Conservation (phyloP, 2,888 invertebrate species). For the Eupelmus urozonus region DNA sequence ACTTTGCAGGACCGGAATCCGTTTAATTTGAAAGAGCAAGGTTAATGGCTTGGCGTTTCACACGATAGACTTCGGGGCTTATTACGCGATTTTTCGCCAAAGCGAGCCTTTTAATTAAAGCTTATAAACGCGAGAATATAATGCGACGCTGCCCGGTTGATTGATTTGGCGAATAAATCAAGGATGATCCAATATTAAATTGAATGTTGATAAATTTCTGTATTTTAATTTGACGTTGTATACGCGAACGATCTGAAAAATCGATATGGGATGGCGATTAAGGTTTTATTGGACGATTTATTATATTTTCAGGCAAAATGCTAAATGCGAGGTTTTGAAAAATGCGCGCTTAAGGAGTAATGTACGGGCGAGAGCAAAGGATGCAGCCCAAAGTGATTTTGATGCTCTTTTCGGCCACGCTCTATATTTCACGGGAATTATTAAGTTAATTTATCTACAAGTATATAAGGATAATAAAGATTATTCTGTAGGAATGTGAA, state of each 20-base stretch:
- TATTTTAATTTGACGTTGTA: conserved; percentile 18
- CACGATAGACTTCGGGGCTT: conserved; percentile 5
- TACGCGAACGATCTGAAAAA: conserved; percentile 16
- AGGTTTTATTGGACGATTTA: conserved; percentile 8
- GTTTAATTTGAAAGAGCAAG: no score
- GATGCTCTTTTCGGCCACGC: no score
- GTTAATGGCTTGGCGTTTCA: background rate
- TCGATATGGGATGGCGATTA: conserved; percentile 18
- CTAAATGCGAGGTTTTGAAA: conserved; percentile 8
- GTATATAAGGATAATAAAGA: no score
- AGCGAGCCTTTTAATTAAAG: conserved; percentile 10
- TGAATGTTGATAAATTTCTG: conserved; percentile 35
- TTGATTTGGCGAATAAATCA: conserved; percentile 34
- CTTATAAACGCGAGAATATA: background rate
- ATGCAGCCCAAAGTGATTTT: no score
- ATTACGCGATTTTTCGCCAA: conserved; percentile 19
- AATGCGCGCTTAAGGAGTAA: background rate
- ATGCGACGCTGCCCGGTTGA: background rate
- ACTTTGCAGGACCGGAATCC: no score
- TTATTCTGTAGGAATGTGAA: no score
- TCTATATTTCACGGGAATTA: no score
- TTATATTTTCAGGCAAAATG: conserved; percentile 10
- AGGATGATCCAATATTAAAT: background rate
- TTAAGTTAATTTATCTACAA: no score
- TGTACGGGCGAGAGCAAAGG: no score